phyloP scores from a whole-genome alignment of 2,113 vertebrate species.

The Pampusana beccarii region DNA sequence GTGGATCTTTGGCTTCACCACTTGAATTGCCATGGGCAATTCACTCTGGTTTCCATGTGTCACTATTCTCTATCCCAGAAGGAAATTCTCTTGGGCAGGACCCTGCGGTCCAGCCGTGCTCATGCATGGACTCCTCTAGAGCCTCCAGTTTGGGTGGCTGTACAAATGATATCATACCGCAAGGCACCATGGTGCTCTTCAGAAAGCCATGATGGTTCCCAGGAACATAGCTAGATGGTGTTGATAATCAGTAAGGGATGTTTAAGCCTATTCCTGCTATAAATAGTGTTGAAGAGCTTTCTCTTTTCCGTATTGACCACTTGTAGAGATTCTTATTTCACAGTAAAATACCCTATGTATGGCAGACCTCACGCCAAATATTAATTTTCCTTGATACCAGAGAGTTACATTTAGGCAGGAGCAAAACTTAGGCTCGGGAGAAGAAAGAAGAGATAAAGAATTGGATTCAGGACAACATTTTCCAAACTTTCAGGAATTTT shows the following conservation, averaged over 20 bases:
- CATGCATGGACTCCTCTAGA: neutral
- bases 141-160: neutral
- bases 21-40: neutral
- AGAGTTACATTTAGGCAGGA: neutral
- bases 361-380: neutral
- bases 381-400: neutral
- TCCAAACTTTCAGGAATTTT: neutral
- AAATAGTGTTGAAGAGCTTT: neutral
- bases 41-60: fast-evolving
- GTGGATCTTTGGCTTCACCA: neutral
- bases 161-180: neutral
- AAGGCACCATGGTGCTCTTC: neutral
- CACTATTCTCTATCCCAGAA: neutral
- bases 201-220: neutral
- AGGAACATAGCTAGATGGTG: neutral
- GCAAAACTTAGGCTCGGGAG: neutral
- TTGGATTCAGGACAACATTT: neutral
- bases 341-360: neutral
- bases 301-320: neutral
- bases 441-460: neutral
- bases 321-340: neutral
- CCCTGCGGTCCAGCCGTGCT: neutral
- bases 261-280: neutral
- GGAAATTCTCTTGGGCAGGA: neutral
- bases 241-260: neutral